These are phyloP conservation scores for Solea senegalensis DNA, from an alignment of 2,113 vertebrate genomes.

Conservation along the genomic window DNA sequence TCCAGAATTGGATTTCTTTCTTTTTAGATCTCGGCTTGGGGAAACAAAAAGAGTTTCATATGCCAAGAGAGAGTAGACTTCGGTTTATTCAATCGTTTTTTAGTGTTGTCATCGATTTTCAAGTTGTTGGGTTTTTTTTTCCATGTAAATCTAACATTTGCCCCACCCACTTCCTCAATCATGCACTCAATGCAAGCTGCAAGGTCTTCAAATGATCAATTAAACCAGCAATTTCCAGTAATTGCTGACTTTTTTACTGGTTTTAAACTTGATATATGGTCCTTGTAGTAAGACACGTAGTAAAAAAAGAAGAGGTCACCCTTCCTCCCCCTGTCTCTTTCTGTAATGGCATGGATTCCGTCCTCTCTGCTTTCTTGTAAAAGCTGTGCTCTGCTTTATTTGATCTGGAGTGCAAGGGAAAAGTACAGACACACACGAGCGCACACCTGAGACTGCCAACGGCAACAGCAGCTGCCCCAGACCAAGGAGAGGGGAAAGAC, in stretches of 20 bases:
- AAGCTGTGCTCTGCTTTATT: constrained; percentile 61
- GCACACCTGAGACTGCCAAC: constrained; percentile 49
- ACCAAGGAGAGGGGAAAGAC: neutral
- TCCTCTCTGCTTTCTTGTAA: constrained; percentile 61
- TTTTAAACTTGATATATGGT: too few species aligned
- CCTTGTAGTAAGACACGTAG: too few species aligned
- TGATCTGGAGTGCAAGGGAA: constrained; percentile 56
- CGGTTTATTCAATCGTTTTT: constrained; percentile 38
- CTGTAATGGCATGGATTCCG: constrained; percentile 46
- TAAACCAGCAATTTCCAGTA: constrained; percentile 41
- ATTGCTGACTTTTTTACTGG: neutral
- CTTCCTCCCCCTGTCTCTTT: neutral
- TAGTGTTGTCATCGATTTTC: constrained; percentile 7
- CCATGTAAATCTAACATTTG: constrained; percentile 49
- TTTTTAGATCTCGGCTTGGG: neutral
- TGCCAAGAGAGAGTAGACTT: constrained; percentile 13
- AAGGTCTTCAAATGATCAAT: constrained; percentile 64
- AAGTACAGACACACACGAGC: constrained; percentile 5
- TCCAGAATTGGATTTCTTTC: neutral
- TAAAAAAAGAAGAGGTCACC: constrained; percentile 8
- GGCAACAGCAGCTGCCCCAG: constrained; percentile 40
- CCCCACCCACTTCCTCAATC: constrained; percentile 28
- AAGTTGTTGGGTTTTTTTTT: constrained; percentile 14
- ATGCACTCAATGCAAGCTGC: constrained; percentile 31
- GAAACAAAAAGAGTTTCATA: neutral